Percentiles rank a stretch among this genome's conserved stretches.
phyloP scores from a whole-genome alignment of 1,140 invertebrate genomes.

The Sesamia nonagrioides region DNA sequence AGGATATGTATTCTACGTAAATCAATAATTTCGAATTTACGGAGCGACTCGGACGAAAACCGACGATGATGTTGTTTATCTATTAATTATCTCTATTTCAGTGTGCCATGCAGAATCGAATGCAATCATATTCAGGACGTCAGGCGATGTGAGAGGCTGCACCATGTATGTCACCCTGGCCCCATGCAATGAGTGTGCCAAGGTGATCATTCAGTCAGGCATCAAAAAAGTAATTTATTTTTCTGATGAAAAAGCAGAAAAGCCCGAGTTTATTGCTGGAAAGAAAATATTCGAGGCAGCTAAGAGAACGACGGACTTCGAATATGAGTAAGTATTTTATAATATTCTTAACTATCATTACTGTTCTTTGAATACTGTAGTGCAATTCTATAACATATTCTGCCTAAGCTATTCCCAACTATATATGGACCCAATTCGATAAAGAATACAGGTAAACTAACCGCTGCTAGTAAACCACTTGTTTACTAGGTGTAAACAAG shows the following conservation, averaged over 20 bases:
- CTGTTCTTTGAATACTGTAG: too few species aligned
- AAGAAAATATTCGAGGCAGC: constrained; percentile 94
- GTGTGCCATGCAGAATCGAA: constrained; percentile 99
- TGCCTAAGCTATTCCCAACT: too few species aligned
- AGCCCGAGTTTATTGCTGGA: constrained; percentile 91
- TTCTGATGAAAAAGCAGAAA: constrained; percentile 93
- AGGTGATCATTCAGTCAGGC: constrained; percentile 97
- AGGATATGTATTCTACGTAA: too few species aligned
- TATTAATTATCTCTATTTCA: constrained; percentile 83
- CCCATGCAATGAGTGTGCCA: constrained; percentile 99
- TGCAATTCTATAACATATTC: too few species aligned
- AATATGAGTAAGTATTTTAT: constrained; percentile 82
- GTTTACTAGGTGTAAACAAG: too few species aligned
- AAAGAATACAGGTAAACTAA: too few species aligned
- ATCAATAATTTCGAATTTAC: too few species aligned
- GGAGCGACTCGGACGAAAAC: too few species aligned
- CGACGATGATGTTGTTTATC: too few species aligned
- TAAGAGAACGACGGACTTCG: constrained; percentile 82
- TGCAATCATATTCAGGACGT: constrained; percentile 97
- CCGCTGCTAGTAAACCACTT: too few species aligned
- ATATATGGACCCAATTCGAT: too few species aligned
- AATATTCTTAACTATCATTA: neutral
- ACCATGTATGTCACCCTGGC: constrained; percentile 96
- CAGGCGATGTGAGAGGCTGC: constrained; percentile 92
- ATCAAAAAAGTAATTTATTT: constrained; percentile 94